Evolutionary conservation across 2,113 vertebrate species (phyloP).

Genomic region (Aythya baeri): DNA sequence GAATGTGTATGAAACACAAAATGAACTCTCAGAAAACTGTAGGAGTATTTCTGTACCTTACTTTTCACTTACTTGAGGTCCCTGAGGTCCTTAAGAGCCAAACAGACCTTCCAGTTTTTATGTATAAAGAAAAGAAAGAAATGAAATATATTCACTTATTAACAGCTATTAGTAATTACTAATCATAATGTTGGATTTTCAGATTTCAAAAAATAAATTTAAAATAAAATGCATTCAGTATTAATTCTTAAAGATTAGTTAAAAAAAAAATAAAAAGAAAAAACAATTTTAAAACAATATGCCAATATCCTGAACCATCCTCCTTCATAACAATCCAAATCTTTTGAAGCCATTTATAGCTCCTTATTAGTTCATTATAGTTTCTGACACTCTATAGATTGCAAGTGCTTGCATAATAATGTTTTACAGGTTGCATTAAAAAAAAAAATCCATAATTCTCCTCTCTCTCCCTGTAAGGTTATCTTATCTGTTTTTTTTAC

Average conservation of each 20-base stretch:
- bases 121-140: neutral
- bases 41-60: neutral
- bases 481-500: neutral
- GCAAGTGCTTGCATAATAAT: neutral
- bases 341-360: neutral
- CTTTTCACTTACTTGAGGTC: neutral
- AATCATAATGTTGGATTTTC: neutral
- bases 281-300: neutral
- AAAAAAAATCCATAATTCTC: neutral
- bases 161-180: neutral
- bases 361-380: neutral
- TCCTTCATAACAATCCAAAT: neutral
- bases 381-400: neutral
- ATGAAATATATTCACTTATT: neutral
- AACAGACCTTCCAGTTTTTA: neutral
- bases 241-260: neutral
- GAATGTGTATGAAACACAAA: neutral
- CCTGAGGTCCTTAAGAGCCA: neutral
- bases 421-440: neutral
- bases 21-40: neutral
- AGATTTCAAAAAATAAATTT: neutral
- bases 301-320: neutral
- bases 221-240: neutral
- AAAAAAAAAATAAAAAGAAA: neutral
- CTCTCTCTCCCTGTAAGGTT: neutral